Evolutionary conservation across 2,888 invertebrate species (phyloP).

Genomic region (Notodonta ziczac): DNA sequence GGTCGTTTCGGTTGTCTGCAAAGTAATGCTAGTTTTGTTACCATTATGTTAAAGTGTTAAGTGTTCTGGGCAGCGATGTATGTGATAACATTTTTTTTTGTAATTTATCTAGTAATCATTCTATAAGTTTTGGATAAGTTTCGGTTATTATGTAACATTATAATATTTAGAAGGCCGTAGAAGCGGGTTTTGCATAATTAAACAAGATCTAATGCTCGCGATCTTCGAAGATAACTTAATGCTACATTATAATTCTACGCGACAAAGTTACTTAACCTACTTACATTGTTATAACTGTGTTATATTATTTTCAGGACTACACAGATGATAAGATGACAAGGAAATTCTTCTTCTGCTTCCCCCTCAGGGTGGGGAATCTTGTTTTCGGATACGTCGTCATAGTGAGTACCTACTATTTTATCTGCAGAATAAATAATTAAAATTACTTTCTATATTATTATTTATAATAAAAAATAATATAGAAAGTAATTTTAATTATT

Average conservation of each 20-base stretch:
- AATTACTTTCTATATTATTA: too few species aligned
- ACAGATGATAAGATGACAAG: constrained; percentile 74
- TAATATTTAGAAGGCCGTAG: neutral
- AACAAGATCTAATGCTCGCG: neutral
- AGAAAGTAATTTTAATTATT: too few species aligned
- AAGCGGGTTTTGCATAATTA: constrained; percentile 3
- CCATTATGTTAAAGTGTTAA: constrained; percentile 10
- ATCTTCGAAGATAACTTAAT: too few species aligned
- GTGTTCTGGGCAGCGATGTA: neutral
- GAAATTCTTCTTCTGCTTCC: constrained; percentile 79
- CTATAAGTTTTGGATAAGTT: too few species aligned
- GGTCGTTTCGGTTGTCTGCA: constrained; percentile 59
- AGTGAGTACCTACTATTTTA: constrained; percentile 57
- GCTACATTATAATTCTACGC: neutral
- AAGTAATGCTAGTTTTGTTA: constrained; percentile 29
- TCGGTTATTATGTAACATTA: too few species aligned
- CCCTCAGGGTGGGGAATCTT: constrained; percentile 73
- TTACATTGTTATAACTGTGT: neutral
- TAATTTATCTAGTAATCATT: too few species aligned
- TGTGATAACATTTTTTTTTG: neutral
- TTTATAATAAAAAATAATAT: too few species aligned
- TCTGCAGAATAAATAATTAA: neutral
- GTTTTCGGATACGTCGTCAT: constrained; percentile 76
- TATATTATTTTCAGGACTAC: constrained; percentile 54
- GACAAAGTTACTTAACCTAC: too few species aligned